phyloP scores from a whole-genome alignment of 1,140 invertebrate genomes.

The Steinernema feltiae region DNA sequence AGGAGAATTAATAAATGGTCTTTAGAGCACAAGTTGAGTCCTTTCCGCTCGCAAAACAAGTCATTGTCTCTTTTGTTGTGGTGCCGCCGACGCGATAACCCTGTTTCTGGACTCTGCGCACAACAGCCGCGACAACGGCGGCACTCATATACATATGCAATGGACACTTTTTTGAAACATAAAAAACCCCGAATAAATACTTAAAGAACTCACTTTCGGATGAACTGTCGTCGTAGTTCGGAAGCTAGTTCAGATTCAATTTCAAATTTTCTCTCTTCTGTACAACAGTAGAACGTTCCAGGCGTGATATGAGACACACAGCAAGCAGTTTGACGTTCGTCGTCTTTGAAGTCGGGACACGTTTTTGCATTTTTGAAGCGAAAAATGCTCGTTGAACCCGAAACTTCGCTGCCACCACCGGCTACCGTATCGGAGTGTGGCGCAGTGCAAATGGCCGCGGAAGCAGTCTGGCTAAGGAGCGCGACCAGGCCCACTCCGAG shows the following conservation, averaged over 20 bases:
- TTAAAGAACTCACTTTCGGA: slow-evolving; percentile 34
- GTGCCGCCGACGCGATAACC: neutral
- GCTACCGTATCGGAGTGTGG: neutral
- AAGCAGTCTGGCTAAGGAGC: neutral
- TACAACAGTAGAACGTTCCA: slow-evolving; percentile 35
- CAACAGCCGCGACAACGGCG: no score
- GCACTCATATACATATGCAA: no score
- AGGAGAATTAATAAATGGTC: slow-evolving; percentile 14
- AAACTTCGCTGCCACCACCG: neutral
- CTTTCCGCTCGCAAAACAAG: slow-evolving; percentile 4
- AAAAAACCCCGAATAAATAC: neutral
- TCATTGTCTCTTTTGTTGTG: slow-evolving; percentile 8
- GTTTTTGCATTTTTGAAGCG: slow-evolving; percentile 18
- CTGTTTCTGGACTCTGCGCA: neutral
- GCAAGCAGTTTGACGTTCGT: slow-evolving; percentile 18
- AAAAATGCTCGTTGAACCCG: neutral
- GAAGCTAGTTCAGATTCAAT: slow-evolving; percentile 29
- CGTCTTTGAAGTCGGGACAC: slow-evolving; percentile 33
- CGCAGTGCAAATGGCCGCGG: neutral
- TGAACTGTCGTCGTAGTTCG: slow-evolving; percentile 19
- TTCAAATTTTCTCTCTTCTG: slow-evolving; percentile 22
- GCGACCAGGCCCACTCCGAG: neutral
- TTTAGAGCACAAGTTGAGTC: slow-evolving; percentile 8
- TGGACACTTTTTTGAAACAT: no score
- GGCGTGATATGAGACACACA: slow-evolving; percentile 29